Evolutionary conservation across 1,140 invertebrate genomes (phyloP).

Genomic region (Lordiphosa mommai): DNA sequence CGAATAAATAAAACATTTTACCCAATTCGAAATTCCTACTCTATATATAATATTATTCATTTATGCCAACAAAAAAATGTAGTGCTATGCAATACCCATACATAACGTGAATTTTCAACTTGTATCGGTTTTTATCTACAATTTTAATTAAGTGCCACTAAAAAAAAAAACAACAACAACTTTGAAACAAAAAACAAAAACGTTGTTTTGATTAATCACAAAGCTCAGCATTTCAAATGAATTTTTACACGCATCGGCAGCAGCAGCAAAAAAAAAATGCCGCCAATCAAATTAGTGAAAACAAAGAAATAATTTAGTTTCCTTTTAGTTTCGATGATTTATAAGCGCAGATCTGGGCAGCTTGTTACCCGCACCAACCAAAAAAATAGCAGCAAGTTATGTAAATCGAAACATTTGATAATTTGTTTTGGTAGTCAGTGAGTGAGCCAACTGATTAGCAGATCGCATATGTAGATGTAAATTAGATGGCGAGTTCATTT

Average conservation of each 20-base stretch:
- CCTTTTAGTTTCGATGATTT: conserved; percentile 39
- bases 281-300: conserved; percentile 61
- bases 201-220: conserved; percentile 56
- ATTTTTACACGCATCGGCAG: conserved; percentile 47
- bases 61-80: conserved; percentile 58
- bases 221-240: conserved; percentile 37
- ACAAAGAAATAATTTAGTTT: conserved; percentile 63
- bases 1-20: conserved; percentile 45
- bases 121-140: conserved; percentile 49
- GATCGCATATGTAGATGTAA: conserved; percentile 53
- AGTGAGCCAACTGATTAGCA: conserved; percentile 58
- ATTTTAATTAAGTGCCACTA: conserved; percentile 71
- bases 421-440: conserved; percentile 59
- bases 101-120: conserved; percentile 1
- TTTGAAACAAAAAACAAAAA: conserved; percentile 12
- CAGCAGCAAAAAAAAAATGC: conserved; percentile 20
- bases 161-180: conserved; percentile 26
- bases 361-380: conserved; percentile 49
- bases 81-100: conserved; percentile 32
- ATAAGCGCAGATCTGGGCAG: conserved; percentile 23
- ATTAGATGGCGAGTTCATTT: conserved; percentile 2
- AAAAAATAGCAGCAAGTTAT: conserved; percentile 41
- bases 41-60: conserved; percentile 43
- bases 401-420: conserved; percentile 47
- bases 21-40: conserved; percentile 40